Conservation (phyloP, 2,797 vertebrate species). For the Leuciscus waleckii region DNA sequence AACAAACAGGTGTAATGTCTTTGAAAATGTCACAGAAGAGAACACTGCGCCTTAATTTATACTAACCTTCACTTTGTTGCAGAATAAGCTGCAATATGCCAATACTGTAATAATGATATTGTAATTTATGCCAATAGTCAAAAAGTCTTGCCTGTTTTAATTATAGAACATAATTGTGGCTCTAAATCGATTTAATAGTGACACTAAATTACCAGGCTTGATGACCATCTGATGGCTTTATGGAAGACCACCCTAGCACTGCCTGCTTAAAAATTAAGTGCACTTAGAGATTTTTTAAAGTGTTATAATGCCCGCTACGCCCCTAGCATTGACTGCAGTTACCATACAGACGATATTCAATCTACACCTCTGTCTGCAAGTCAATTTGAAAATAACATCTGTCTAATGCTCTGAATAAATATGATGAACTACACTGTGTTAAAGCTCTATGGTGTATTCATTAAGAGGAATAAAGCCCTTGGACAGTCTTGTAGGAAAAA, state of each 20-base stretch:
- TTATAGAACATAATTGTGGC: conserved; percentile 45
- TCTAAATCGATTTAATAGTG: conserved; percentile 38
- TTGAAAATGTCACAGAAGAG: background rate
- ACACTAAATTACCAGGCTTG: conserved; percentile 31
- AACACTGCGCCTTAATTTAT: background rate
- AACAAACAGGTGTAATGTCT: background rate
- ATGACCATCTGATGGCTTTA: conserved; percentile 16
- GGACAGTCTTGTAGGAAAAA: conserved; percentile 1
- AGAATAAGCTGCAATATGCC: conserved; percentile 27
- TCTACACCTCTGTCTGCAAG: conserved; percentile 7
- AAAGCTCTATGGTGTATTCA: conserved; percentile 3
- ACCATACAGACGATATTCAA: background rate
- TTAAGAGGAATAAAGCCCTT: conserved; percentile 25
- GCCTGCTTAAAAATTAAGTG: conserved; percentile 21
- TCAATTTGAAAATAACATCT: conserved; percentile 7
- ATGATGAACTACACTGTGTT: conserved; percentile 10
- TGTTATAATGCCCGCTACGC: background rate
- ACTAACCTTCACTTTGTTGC: conserved; percentile 24
- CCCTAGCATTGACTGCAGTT: background rate
- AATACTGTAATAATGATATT: conserved; percentile 34
- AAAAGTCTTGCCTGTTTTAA: conserved; percentile 34
- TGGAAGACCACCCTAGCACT: background rate
- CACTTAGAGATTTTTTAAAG: conserved; percentile 12
- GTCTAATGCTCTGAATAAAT: conserved; percentile 13
- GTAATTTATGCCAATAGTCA: conserved; percentile 43